Evolutionary conservation across 2,113 vertebrate species (phyloP).

Genomic region (Blennius ocellaris): DNA sequence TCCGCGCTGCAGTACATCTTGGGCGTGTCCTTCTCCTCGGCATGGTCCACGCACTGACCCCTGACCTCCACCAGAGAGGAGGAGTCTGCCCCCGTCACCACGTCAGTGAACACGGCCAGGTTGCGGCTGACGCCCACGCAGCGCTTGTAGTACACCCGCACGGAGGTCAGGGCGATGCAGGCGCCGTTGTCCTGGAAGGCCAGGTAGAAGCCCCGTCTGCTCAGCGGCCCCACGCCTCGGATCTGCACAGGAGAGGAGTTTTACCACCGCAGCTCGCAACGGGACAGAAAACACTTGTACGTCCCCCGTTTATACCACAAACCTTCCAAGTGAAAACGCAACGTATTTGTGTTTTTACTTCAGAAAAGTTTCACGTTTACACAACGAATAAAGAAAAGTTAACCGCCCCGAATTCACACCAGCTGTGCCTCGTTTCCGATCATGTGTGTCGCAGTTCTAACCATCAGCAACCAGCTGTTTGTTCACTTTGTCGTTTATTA

Average conservation of each 20-base stretch:
- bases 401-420: no score
- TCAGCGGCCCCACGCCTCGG: slow-evolving; percentile 91
- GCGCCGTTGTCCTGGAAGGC: slow-evolving; percentile 98
- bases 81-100: slow-evolving; percentile 94
- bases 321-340: no score
- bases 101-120: slow-evolving; percentile 93
- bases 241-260: slow-evolving; percentile 68
- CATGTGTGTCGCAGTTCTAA: no score
- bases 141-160: slow-evolving; percentile 96
- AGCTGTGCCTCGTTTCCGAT: no score
- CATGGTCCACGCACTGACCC: slow-evolving; percentile 93
- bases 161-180: slow-evolving; percentile 94
- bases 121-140: slow-evolving; percentile 92
- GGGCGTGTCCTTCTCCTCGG: slow-evolving; percentile 94
- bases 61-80: slow-evolving; percentile 96
- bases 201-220: slow-evolving; percentile 92
- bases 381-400: no score
- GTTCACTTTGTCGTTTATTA: no score
- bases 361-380: no score
- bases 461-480: no score
- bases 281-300: no score
- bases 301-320: no score
- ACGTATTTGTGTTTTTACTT: no score
- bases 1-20: slow-evolving; percentile 99
- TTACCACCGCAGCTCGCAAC: no score